These are phyloP conservation scores for Hipparchia sbordonii DNA, from an alignment of 2,888 invertebrate genomes.

Conservation along the genomic window DNA sequence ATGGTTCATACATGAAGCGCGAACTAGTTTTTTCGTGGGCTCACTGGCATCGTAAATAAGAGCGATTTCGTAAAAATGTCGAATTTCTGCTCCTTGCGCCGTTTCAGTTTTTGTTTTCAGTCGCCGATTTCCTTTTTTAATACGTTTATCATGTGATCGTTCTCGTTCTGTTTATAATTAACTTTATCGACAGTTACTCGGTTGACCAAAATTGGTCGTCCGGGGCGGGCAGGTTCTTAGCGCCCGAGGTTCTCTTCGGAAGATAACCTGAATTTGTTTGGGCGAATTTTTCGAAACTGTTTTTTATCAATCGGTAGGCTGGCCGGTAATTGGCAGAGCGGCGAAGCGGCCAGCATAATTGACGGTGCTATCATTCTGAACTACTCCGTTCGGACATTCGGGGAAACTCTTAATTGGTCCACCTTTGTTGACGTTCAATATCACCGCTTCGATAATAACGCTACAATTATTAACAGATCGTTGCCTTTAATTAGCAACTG, in stretches of 20 bases:
- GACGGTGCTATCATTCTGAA: constrained; percentile 79
- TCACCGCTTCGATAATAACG: constrained; percentile 78
- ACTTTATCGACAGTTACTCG: constrained; percentile 61
- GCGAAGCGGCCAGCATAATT: constrained; percentile 70
- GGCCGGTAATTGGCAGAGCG: constrained; percentile 74
- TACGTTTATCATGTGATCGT: constrained; percentile 38
- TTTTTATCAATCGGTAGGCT: constrained; percentile 80
- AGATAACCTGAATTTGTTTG: constrained; percentile 77
- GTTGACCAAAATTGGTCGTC: constrained; percentile 58
- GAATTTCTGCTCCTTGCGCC: constrained; percentile 55
- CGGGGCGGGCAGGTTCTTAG: constrained; percentile 55
- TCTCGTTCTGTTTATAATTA: constrained; percentile 63
- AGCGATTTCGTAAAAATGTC: constrained; percentile 64
- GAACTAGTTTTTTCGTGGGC: constrained; percentile 76
- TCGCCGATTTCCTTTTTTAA: constrained; percentile 37
- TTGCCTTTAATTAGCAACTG: constrained; percentile 72
- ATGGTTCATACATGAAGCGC: constrained; percentile 83
- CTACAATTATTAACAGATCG: constrained; percentile 75
- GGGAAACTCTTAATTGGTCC: constrained; percentile 81
- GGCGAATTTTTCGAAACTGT: constrained; percentile 72
- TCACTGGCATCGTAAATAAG: constrained; percentile 63
- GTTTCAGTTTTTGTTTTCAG: constrained; percentile 51
- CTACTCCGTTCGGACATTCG: constrained; percentile 75
- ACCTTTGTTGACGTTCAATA: constrained; percentile 78
- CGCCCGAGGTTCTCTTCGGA: constrained; percentile 58